These are phyloP conservation scores for Myotis yumanensis DNA, from an alignment of 2,113 vertebrate species.

Conservation along the genomic window DNA sequence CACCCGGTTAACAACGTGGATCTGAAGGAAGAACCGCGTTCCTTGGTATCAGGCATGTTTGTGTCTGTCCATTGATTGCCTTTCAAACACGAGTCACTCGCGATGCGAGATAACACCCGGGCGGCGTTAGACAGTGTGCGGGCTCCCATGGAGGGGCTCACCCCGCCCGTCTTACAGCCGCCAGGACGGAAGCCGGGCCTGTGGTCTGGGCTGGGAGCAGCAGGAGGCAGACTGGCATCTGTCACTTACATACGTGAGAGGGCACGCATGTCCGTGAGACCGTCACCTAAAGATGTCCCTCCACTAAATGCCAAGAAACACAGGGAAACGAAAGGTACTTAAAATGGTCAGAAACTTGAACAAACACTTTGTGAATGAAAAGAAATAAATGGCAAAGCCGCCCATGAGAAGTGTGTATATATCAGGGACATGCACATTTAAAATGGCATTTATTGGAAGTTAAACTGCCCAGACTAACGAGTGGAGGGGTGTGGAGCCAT, in stretches of 20 bases:
- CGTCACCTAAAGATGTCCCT: not conserved
- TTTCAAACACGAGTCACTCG: slow-evolving; percentile 22
- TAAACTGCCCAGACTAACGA: not conserved
- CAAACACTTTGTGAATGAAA: not conserved
- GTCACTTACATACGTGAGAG: too few species aligned
- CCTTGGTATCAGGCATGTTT: slow-evolving; percentile 6
- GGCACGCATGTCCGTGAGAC: not conserved
- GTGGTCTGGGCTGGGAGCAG: rapidly evolving
- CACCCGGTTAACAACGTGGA: slow-evolving; percentile 35
- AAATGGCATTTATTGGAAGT: not conserved
- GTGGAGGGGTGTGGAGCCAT: too few species aligned
- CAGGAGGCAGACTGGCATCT: too few species aligned
- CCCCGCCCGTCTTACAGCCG: not conserved
- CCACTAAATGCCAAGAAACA: not conserved
- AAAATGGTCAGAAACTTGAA: not conserved
- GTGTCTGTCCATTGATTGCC: not conserved
- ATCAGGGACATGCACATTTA: not conserved
- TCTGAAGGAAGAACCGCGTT: not conserved
- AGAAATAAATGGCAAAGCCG: not conserved
- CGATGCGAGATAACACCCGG: not conserved
- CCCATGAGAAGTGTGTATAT: not conserved
- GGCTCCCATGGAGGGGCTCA: rapidly evolving
- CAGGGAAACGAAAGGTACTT: not conserved
- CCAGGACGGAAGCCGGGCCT: not conserved
- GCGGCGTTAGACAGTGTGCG: not conserved